These are phyloP conservation scores for Sitta carolinensis DNA, from an alignment of 2,797 vertebrate species.

Conservation along the genomic window DNA sequence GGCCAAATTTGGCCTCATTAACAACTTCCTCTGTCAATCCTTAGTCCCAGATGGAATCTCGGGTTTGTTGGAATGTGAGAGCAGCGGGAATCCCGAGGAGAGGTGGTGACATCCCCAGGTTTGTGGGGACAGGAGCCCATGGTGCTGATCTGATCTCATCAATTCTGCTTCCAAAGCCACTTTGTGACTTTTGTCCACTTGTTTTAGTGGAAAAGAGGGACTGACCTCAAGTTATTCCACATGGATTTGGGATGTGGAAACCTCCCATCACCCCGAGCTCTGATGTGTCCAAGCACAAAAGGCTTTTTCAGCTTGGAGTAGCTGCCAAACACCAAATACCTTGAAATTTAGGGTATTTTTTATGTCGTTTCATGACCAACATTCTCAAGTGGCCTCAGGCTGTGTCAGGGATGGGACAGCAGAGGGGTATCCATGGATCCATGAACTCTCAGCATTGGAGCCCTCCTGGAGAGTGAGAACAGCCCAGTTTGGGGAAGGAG, in stretches of 20 bases:
- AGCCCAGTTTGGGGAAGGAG: accelerated
- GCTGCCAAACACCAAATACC: not conserved
- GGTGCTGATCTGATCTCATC: not conserved
- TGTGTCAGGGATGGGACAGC: not conserved
- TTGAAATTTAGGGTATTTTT: not conserved
- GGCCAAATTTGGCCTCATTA: not conserved
- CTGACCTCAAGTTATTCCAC: not conserved
- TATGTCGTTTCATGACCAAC: not conserved
- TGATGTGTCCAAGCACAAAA: not conserved
- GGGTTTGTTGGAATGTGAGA: not conserved
- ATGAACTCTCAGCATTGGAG: not conserved
- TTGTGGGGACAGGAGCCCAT: not conserved
- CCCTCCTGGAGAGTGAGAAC: accelerated
- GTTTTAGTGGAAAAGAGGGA: not conserved
- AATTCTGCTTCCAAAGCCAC: not conserved
- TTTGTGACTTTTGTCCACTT: not conserved
- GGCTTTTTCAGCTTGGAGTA: not conserved
- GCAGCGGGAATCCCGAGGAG: not conserved
- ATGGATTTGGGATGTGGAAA: not conserved
- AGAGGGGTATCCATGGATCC: not conserved
- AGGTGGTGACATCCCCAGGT: not conserved
- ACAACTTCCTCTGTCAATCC: not conserved
- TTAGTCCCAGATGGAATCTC: not conserved
- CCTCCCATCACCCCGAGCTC: accelerated
- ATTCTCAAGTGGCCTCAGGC: not conserved